Evolutionary conservation across 1,140 invertebrate genomes (phyloP), one percentile per base, ranked within the genome.

Genomic region (Bombus impatiens): DNA sequence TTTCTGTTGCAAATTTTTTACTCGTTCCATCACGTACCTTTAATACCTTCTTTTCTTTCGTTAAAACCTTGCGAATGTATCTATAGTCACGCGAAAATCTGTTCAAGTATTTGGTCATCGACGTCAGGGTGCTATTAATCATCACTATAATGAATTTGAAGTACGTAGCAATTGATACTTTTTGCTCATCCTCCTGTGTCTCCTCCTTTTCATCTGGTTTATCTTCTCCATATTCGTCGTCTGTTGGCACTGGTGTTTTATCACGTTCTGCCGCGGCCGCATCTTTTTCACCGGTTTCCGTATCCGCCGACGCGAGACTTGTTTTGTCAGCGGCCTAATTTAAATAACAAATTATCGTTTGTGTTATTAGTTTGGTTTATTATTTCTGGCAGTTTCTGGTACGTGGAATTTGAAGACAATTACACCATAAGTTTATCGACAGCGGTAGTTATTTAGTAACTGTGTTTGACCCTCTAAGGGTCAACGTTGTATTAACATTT

Each of bases 71-170:
- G 13, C 98, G 97, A 0, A 99, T 98, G 93, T 98, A 99, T 90
- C 99, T 96, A 95, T 99, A 99, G 95, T 99, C 98, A 53, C 97
- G 96, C 0, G 99, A 99, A 86, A 98, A 97, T 87, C 96, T 96
- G 95, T 99, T 99, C 59, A 99, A 95, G 86, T 97, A 97, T 75
- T 96, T 96, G 10, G 98, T 99, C n/a, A 98, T 92, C n/a, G 98
- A 98, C 28, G 98, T 97, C 92, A 99, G 96, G 22, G 97, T 95
- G 90, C 98, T 98, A 90, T 97, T 97, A 44, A 98, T 93, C 83
- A 99, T 97, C 15, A 97, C 97, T 94, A 96, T 95, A 2, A 96
- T 78, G 84, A 98, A 97, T 86, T 96, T 96, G 65, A 96, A 94
- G 81, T 96, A 96, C 8, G 93, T 95, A 0, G 88, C 85, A 5